Base-by-base conservation (phyloP, 2,797 vertebrate genomes). In the Protosalanx chinensis region DNA sequence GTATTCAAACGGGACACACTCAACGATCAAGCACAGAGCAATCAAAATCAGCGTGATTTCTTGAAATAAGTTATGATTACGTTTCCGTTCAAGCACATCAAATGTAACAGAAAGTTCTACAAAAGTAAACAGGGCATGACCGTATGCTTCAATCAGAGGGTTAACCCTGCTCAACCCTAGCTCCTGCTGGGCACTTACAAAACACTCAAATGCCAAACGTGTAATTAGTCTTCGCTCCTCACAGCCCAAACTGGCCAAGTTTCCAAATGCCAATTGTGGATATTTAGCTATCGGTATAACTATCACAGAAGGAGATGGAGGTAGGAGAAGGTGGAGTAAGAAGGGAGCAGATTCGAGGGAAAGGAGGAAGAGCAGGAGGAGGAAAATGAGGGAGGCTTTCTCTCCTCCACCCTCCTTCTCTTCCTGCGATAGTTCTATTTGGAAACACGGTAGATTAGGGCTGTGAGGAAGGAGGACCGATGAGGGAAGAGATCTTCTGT, bases 1-100 rank as follows among this genome's bases (percentile, higher is more conserved):
- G 64, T 68, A 68, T 3, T 74, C 32, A 30, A 64, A 0, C 0
- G 37, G 62, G 69, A 85, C 68, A 68, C 30, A 70, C 8, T 81
- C 71, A 64, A 66, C 71, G 80, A 82, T 81, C 80, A 78, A 82
- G 69, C 32, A 30, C 7, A 32, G 64, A 46, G 78, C 70, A 72
- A 71, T 70, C 51, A 6, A 75, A 85, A 46, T 73, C 51, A 12
- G 62, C 64, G 30, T 33, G 5, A 59, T 79, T 73, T 46, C 57
- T 37, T 0, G 15, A 60, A 60, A 60, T 60, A 35, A 35, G 33
- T 6, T n/a, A 63, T 18, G 61, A 63, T 63, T 33, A 63, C 29
- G n/a, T 63, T 63, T 63, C 61, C 6, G 15, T n/a, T 23, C 6
- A 58, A 20, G n/a, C 8, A 41, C 33, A 35, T 3, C 18, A 56